A percentile compares a stretch with the other conserved stretches of the same genome.
phyloP scores from a whole-genome alignment of 1,140 invertebrate genomes.

The Planococcus citri region DNA sequence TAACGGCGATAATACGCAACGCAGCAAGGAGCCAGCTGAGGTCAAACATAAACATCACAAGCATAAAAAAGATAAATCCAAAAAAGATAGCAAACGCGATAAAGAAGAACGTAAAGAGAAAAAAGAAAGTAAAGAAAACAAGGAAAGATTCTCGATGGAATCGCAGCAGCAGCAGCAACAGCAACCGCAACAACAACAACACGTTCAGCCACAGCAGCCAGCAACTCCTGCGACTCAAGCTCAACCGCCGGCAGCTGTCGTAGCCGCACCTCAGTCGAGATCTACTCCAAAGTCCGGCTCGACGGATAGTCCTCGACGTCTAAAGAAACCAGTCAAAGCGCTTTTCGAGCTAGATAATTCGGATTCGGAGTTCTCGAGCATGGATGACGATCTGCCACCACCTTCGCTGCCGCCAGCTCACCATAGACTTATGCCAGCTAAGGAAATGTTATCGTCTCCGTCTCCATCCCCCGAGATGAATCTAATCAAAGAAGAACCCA shows the following conservation, averaged over 20 bases:
- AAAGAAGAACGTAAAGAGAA: constrained; percentile 37
- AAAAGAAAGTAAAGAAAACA: background rate
- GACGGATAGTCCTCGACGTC: constrained; percentile 24
- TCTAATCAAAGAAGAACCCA: background rate
- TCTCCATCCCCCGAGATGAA: no score
- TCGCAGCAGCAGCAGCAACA: no score
- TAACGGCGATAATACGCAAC: background rate
- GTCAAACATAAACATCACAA: constrained; percentile 18
- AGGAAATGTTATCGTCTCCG: no score
- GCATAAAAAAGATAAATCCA: constrained; percentile 29
- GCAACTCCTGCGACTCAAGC: constrained; percentile 33
- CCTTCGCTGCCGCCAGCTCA: background rate
- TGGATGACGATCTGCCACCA: constrained; percentile 17
- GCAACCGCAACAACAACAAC: no score
- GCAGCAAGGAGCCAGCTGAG: background rate
- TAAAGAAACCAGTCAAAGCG: constrained; percentile 25
- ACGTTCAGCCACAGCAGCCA: background rate
- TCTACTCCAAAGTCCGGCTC: constrained; percentile 35
- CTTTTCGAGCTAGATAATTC: constrained; percentile 23
- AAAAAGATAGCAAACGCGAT: constrained; percentile 39
- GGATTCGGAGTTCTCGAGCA: constrained; percentile 23
- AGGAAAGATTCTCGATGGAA: background rate
- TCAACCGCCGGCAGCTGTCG: constrained; percentile 32
- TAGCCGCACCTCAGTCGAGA: constrained; percentile 30
- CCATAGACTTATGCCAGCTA: background rate